Percentiles rank a stretch among this genome's conserved stretches.
Evolutionary conservation across 2,113 vertebrate species (phyloP).

Genomic region (Lethenteron camtschaticum): DNA sequence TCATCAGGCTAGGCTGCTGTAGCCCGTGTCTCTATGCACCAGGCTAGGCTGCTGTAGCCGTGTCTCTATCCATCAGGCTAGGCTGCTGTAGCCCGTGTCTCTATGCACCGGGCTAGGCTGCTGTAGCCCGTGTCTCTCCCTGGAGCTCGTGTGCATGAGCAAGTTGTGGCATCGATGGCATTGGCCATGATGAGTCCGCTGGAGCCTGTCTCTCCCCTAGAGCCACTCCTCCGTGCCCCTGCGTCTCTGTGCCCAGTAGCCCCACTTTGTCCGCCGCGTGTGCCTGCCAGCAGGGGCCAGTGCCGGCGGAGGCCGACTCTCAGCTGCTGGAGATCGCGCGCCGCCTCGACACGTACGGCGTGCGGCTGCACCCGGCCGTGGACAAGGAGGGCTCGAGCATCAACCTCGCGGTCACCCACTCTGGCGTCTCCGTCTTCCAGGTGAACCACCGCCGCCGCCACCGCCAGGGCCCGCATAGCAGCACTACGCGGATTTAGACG

Average conservation of each 20-base stretch:
- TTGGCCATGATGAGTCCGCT: neutral
- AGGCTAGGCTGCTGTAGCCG: neutral
- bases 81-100: neutral
- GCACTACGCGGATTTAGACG: no score
- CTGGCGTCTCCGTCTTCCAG: conserved; percentile 87
- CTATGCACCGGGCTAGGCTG: neutral
- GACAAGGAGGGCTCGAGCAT: conserved; percentile 82
- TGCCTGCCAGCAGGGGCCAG: conserved; percentile 33
- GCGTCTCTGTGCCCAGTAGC: conserved; percentile 13
- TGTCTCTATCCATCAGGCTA: neutral
- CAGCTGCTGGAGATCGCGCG: conserved; percentile 83
- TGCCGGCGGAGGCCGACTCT: conserved; percentile 83
- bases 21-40: neutral
- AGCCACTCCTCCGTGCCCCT: neutral
- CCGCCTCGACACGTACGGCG: conserved; percentile 84
- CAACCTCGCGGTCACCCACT: conserved; percentile 63
- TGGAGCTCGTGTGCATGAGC: neutral
- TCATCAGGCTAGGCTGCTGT: neutral
- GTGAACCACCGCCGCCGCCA: conserved; percentile 17
- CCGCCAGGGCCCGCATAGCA: no score
- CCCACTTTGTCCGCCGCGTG: neutral
- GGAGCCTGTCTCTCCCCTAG: neutral
- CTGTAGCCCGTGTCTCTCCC: neutral
- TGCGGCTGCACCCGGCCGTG: conserved; percentile 59
- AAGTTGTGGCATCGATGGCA: neutral